Evolutionary conservation across 2,797 vertebrate genomes (phyloP), one percentile per base, ranked within the genome.

Genomic region (Acipenser ruthenus): DNA sequence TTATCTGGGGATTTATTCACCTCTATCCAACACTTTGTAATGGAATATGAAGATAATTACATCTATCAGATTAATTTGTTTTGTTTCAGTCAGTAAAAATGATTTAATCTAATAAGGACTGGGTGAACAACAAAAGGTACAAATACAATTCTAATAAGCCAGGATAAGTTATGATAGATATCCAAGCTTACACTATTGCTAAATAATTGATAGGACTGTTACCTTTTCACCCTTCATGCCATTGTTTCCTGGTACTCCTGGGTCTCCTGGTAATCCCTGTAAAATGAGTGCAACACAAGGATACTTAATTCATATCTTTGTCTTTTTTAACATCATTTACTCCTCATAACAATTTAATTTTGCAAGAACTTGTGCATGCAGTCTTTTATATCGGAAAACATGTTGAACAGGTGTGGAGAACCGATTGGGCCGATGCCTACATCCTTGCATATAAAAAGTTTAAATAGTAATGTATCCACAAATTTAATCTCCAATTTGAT

Each of bases 181-280:
- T 37, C 5, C 37, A 37, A 37, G 37, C 3, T 37, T 37, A 37
- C 37, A 37, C 37, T 37, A 37, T 37, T 37, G 37, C 37, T 37
- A 37, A 58, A 53, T 53, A 12, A 53, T 6, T 53, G 51, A 37
- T 50, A 37, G 37, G 49, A 67, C 59, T 50, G 74, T 11, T 89
- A 96, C 96, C 94, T 98, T 98, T 72, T 94, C 91, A 87, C 96
- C 96, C 91, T 94, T 98, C 68, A 80, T 77, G 72, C 95, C 96
- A 74, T 92, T 89, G 79, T 81, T 90, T 78, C 93, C 96, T 55
- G 86, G 84, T 66, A 77, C 75, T 66, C 95, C 95, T 0, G 86
- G 82, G 66, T 91, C 87, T 84, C 94, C 94, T 65, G 82, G 80
- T 70, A 90, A 87, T 48, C 95, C 95, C 95, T 98, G 82, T 77